Percentiles rank a stretch among this genome's conserved stretches.
Evolutionary conservation across 2,797 vertebrate genomes (phyloP).

Genomic region (Neosalanx taihuensis): DNA sequence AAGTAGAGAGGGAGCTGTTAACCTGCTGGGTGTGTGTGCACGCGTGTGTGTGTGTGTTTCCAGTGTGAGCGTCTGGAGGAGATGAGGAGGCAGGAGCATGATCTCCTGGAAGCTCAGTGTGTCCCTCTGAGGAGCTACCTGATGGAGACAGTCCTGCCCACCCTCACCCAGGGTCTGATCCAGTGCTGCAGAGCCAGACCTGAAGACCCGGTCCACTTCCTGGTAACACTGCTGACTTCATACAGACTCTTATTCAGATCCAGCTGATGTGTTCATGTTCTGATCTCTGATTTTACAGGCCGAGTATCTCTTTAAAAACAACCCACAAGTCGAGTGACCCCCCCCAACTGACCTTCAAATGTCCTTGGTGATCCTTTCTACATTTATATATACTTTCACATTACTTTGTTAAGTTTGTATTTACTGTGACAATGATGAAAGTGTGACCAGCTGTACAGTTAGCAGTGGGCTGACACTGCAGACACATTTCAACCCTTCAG

Average conservation of each 20-base stretch:
- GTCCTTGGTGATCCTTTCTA: neutral
- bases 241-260: neutral
- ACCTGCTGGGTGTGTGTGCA: neutral
- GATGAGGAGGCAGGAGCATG: conserved; percentile 76
- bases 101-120: conserved; percentile 77
- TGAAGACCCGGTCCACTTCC: conserved; percentile 85
- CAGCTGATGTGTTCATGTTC: neutral
- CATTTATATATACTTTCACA: no score
- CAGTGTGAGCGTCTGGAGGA: conserved; percentile 75
- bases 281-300: conserved; percentile 68
- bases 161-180: conserved; percentile 81
- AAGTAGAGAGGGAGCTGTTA: neutral
- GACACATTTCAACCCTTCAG: conserved; percentile 10
- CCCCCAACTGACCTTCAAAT: neutral
- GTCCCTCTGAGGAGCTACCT: conserved; percentile 81
- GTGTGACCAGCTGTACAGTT: neutral
- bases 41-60: conserved; percentile 1
- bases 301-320: conserved; percentile 87
- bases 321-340: conserved; percentile 68
- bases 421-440: no score
- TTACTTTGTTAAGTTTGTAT: no score
- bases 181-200: conserved; percentile 81
- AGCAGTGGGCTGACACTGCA: neutral
- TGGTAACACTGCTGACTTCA: conserved; percentile 71
- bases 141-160: conserved; percentile 84